Conservation (phyloP, 2,888 invertebrate species). For the Clepsis dumicolana region DNA sequence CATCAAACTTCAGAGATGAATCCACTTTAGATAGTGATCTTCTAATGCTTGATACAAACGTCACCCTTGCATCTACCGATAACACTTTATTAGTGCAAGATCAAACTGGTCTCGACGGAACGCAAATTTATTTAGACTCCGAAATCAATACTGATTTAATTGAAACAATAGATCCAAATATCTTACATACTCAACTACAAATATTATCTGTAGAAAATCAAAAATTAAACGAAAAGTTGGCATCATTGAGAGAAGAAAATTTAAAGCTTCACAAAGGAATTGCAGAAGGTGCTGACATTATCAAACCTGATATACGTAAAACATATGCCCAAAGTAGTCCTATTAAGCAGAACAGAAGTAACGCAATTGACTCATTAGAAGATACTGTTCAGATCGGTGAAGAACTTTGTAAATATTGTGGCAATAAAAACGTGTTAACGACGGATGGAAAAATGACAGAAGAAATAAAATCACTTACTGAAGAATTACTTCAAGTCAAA, state of each 20-base stretch:
- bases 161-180: constrained; percentile 51
- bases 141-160: constrained; percentile 61
- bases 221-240: constrained; percentile 54
- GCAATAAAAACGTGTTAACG: constrained; percentile 47
- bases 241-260: constrained; percentile 64
- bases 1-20: constrained; percentile 68
- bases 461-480: constrained; percentile 55
- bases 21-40: constrained; percentile 76
- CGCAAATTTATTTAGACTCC: constrained; percentile 60
- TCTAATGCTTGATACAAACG: constrained; percentile 78
- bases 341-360: constrained; percentile 49
- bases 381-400: background rate
- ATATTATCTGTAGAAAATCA: constrained; percentile 52
- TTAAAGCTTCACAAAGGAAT: constrained; percentile 57
- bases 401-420: constrained; percentile 51
- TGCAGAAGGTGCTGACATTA: constrained; percentile 49
- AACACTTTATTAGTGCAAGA: constrained; percentile 70
- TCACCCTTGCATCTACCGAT: constrained; percentile 69
- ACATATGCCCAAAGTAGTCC: constrained; percentile 58
- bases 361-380: constrained; percentile 27
- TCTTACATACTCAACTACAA: constrained; percentile 54
- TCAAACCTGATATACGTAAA: constrained; percentile 42
- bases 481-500: constrained; percentile 56
- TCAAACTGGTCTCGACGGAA: constrained; percentile 72
- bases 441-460: constrained; percentile 48